These are phyloP conservation scores for Siderastrea siderea DNA, from an alignment of 92 coral and sea anemone genomes.

Conservation along the genomic window DNA sequence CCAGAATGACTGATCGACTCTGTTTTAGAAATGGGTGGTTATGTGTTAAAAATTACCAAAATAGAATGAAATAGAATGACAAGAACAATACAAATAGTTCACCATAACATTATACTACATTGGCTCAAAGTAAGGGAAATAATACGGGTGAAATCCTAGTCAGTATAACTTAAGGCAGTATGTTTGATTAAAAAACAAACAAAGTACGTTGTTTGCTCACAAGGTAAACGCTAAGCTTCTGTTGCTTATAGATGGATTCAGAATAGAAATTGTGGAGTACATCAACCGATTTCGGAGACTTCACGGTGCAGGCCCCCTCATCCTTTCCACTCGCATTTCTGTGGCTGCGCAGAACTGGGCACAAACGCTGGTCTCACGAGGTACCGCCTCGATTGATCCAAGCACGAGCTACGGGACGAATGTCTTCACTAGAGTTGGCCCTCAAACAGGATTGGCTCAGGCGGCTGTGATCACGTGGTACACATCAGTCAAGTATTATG, in stretches of 20 bases:
- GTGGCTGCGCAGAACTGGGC: slow-evolving; percentile 82
- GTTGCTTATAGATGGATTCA: slow-evolving; percentile 59
- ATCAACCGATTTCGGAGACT: slow-evolving; percentile 77
- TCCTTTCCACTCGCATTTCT: slow-evolving; percentile 54
- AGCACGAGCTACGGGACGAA: slow-evolving; percentile 78
- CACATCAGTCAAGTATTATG: slow-evolving; percentile 72
- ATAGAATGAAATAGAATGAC: too few relatives aligned
- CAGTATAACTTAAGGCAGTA: too few relatives aligned
- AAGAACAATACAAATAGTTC: too few relatives aligned
- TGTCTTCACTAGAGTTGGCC: slow-evolving; percentile 41
- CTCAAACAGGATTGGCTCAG: slow-evolving; percentile 72
- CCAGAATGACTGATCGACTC: too few relatives aligned
- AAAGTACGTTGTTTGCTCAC: neutral
- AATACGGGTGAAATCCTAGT: too few relatives aligned
- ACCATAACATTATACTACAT: too few relatives aligned
- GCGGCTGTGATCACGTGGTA: slow-evolving; percentile 74
- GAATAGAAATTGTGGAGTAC: slow-evolving; percentile 67
- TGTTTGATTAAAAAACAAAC: too few relatives aligned
- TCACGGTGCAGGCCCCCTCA: slow-evolving; percentile 83
- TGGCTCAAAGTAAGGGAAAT: too few relatives aligned
- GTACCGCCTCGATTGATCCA: slow-evolving; percentile 67
- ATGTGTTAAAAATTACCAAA: too few relatives aligned
- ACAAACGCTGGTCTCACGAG: slow-evolving; percentile 53
- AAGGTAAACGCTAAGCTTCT: neutral
- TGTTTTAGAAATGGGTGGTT: too few relatives aligned